Evolutionary conservation across 2,797 vertebrate genomes (phyloP), one percentile per base, ranked within the genome.

Genomic region (Paedocypris micromegethes): DNA sequence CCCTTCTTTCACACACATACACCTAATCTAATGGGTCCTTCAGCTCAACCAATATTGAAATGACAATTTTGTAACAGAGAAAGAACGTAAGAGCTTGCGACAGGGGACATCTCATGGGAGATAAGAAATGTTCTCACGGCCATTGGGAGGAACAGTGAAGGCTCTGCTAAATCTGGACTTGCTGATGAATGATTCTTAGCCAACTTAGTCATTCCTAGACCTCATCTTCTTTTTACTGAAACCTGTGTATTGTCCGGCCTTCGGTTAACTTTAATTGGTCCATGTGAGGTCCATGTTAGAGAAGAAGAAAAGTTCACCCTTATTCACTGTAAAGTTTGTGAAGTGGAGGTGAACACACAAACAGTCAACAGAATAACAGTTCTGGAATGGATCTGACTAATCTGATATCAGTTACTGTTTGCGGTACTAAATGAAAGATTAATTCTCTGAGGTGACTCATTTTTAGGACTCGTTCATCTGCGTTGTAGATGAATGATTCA

Each of bases 151-250:
- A 47, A 70, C 41, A 64, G 39, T 48, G 41, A 66, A 75, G 46
- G 48, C 53, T 58, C 54, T 58, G 68, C 58, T 68, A 75, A 70
- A 74, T 58, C 57, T 47, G 45, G 65, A 74, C 67, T 57, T 59
- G 57, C 68, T 52, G 72, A 74, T 74, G 67, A 74, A 54, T 65
- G 67, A 69, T 74, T 64, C 51, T 50, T 47, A 41, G 61, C 70
- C 58, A 44, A 63, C 47, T 71, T 49, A 57, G 54, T 67, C 58
- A 75, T 75, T 75, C 68, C 64, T 68, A 75, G 58, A 68, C 68
- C 73, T 59, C 65, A 42, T 58, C 54, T 4, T 62, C 58, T 63
- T 63, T 70, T 70, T 74, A 66, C 57, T 62, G 66, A 44, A 61
- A 46, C 46, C 51, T 5, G 2, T 23, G 23, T 23, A 23, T 23